Percentiles rank a stretch among this genome's conserved stretches.
phyloP scores from a whole-genome alignment of 2,888 invertebrate genomes.

The Dyspetes luteomarginatus region DNA sequence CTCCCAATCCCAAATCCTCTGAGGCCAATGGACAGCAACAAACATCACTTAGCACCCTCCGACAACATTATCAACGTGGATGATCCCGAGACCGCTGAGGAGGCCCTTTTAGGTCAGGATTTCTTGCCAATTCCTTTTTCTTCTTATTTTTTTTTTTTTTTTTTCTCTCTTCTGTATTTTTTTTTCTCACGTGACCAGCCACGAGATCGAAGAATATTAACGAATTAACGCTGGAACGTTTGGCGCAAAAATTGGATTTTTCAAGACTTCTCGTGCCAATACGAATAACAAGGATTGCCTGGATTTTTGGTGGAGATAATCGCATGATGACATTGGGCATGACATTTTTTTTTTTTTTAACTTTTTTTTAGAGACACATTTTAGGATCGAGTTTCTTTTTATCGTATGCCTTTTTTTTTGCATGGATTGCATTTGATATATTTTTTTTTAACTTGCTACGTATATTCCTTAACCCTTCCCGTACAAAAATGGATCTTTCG shows the following conservation, averaged over 20 bases:
- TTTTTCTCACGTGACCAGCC: conserved; percentile 11
- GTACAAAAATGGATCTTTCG: neutral
- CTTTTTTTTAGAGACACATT: too few relatives aligned
- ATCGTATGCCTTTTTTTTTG: neutral
- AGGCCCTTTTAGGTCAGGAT: conserved; percentile 68
- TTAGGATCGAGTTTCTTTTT: neutral
- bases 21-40: conserved; percentile 67
- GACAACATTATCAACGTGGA: conserved; percentile 60
- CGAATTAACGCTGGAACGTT: conserved; percentile 53
- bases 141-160: conserved; percentile 19
- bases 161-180: conserved; percentile 13
- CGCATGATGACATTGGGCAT: conserved; percentile 40
- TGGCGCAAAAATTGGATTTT: conserved; percentile 8
- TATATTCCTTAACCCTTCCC: neutral
- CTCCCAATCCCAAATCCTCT: conserved; percentile 71
- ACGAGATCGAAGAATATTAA: conserved; percentile 49
- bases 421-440: neutral
- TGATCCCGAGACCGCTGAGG: conserved; percentile 62
- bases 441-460: neutral
- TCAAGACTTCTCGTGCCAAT: neutral
- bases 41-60: conserved; percentile 61
- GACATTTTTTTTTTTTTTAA: conserved; percentile 30
- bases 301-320: conserved; percentile 15
- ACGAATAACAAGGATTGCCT: conserved; percentile 18
- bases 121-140: conserved; percentile 43